Conservation (phyloP, 2,888 invertebrate species). For the Cataglyphis rosenhaueri region DNA sequence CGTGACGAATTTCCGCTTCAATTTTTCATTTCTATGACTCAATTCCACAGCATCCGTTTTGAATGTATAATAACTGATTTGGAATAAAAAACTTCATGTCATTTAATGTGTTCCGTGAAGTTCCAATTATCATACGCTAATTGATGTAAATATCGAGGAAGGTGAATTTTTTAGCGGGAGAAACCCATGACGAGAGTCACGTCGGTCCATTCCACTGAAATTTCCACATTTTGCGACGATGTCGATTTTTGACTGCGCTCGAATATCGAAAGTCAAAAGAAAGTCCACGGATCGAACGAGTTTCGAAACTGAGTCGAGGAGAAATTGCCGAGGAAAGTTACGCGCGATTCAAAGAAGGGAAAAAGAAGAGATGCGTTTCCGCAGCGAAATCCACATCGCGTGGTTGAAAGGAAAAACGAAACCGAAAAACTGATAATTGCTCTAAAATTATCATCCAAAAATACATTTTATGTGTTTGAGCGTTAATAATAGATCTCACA, state of each 20-base stretch:
- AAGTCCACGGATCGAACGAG: conserved; percentile 71
- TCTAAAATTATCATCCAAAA: conserved; percentile 12
- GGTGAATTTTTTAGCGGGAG: not conserved
- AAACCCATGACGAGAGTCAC: not conserved
- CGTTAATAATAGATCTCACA: not conserved
- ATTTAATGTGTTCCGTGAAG: not conserved
- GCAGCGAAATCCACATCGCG: conserved; percentile 50
- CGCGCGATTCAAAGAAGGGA: conserved; percentile 59
- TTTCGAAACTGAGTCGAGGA: conserved; percentile 70
- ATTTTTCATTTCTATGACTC: not conserved
- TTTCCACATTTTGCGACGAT: not conserved
- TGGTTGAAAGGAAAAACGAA: conserved; percentile 32
- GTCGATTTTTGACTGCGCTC: conserved; percentile 40
- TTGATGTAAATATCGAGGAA: not conserved
- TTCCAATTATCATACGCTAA: conserved; percentile 2
- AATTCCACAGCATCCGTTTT: not conserved
- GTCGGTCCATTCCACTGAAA: not conserved
- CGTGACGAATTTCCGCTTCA: not conserved
- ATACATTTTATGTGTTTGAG: no score
- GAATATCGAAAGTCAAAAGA: conserved; percentile 74
- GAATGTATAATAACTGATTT: conserved; percentile 3
- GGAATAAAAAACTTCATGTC: not conserved
- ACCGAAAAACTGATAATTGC: conserved; percentile 2
- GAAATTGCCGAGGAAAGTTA: conserved; percentile 76
- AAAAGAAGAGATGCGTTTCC: conserved; percentile 43